phyloP scores from a whole-genome alignment of 2,797 vertebrate species.

The Typhlichthys eigenmanni region DNA sequence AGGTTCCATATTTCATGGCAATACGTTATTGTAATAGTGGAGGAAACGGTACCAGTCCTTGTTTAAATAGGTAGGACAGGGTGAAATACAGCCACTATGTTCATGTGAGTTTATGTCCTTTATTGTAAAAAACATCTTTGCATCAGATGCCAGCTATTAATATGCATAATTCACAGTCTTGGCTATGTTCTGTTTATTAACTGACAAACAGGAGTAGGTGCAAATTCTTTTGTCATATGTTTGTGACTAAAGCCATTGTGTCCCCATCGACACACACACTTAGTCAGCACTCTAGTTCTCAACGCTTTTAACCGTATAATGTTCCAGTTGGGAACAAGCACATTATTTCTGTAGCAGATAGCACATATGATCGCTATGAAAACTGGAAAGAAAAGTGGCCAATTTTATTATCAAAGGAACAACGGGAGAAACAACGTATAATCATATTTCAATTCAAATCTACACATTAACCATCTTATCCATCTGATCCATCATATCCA shows the following conservation, averaged over 20 bases:
- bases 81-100: constrained; percentile 27
- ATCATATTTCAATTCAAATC: too few relatives aligned
- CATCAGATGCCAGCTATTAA: constrained; percentile 25
- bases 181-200: constrained; percentile 1
- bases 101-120: constrained; percentile 15
- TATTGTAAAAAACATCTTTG: constrained; percentile 11
- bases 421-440: too few relatives aligned
- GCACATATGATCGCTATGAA: too few relatives aligned
- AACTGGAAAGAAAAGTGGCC: too few relatives aligned
- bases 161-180: constrained; percentile 23
- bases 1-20: constrained; percentile 55
- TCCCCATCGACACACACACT: constrained; percentile 2
- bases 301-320: constrained; percentile 7
- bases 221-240: too few relatives aligned
- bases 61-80: constrained; percentile 28
- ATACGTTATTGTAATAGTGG: constrained; percentile 51
- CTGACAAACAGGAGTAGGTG: too few relatives aligned
- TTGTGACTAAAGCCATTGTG: too few relatives aligned
- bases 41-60: constrained; percentile 31
- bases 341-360: too few relatives aligned
- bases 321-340: constrained; percentile 25
- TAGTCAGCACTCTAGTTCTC: constrained; percentile 40
- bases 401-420: too few relatives aligned
- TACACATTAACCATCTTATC: too few relatives aligned
- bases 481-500: too few relatives aligned